Evolutionary conservation across 1,140 invertebrate genomes (phyloP).

Genomic region (Drosophila sucinea): DNA sequence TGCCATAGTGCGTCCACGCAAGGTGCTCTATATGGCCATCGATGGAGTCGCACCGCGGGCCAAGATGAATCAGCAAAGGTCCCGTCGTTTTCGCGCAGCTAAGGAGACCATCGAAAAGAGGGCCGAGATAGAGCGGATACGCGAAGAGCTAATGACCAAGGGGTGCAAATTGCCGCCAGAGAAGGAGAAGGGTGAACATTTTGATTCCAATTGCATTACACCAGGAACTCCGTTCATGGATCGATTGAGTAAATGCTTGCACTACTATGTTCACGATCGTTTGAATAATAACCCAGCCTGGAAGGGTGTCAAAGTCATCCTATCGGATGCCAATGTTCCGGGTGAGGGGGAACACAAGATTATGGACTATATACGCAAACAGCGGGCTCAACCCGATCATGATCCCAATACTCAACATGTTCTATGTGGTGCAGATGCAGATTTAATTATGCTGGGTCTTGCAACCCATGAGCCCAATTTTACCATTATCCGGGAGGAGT

Average conservation of each 20-base stretch:
- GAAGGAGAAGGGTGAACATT: slow-evolving; percentile 95
- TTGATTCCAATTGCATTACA: slow-evolving; percentile 99
- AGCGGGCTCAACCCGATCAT: slow-evolving; percentile 97
- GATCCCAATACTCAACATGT: slow-evolving; percentile 99
- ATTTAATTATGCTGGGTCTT: slow-evolving; percentile 99
- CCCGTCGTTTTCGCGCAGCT: slow-evolving; percentile 96
- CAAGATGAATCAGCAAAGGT: slow-evolving; percentile 99
- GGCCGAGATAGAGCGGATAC: slow-evolving; percentile 91
- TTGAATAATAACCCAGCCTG: slow-evolving; percentile 98
- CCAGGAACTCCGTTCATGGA: slow-evolving; percentile 99
- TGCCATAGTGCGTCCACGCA: slow-evolving; percentile 96
- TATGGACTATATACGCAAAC: slow-evolving; percentile 99
- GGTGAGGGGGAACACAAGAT: slow-evolving; percentile 99
- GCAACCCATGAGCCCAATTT: slow-evolving; percentile 99
- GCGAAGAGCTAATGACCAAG: slow-evolving; percentile 86
- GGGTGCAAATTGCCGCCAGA: slow-evolving; percentile 91
- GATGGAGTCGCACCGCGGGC: slow-evolving; percentile 99
- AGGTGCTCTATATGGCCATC: slow-evolving; percentile 99
- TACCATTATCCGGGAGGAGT: slow-evolving; percentile 99
- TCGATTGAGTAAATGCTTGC: slow-evolving; percentile 94
- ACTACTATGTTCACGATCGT: slow-evolving; percentile 97
- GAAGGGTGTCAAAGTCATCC: slow-evolving; percentile 96
- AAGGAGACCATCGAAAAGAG: slow-evolving; percentile 97
- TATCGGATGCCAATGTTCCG: slow-evolving; percentile 99
- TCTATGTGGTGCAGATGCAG: slow-evolving; percentile 98